Base-by-base conservation (phyloP, 2,797 vertebrate genomes). In the Spinus olivaceus region DNA sequence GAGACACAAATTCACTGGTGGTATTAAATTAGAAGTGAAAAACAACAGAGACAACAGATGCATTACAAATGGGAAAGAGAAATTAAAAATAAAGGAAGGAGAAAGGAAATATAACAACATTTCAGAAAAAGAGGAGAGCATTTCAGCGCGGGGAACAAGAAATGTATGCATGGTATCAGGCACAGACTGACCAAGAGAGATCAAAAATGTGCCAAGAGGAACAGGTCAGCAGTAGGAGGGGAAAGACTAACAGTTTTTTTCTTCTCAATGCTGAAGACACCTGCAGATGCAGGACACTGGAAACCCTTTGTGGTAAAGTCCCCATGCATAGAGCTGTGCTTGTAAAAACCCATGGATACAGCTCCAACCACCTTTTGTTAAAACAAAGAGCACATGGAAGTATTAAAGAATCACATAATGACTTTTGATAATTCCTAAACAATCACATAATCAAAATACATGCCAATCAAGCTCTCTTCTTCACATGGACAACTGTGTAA, bases 351-450 rank as follows among this genome's bases (percentile, higher is more conserved):
- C 30, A 61, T 8, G 10, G 25, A 80, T 70, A 76, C 53, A 86
- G 86, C 96, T 84, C 67, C 88, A 94, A 95, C 16, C 60, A 72
- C 65, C 79, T 96, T 90, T 80, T 69, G 51, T 49, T 65, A 64
- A 54, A 93, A 95, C n/a, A 88, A 96, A 96, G n/a, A 96, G 90
- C 80, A 97, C 97, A 94, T 64, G 18, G 72, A 96, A 95, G 73
- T 71, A 89, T 91, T 78, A 86, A 94, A 86, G 73, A 82, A 81
- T 91, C 79, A 39, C 81, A 70, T 83, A 77, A 95, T 73, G n/a
- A 82, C 80, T 86, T 88, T 79, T 80, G 73, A 64, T 67, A 86
- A 46, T 89, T 97, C 78, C 47, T 71, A 92, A 96, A 78, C 47
- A 91, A 93, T 74, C 89, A 83, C 5, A 35, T 19, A 71, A 86